Base-by-base conservation (phyloP, 2,888 invertebrate species). In the Trilocha varians region DNA sequence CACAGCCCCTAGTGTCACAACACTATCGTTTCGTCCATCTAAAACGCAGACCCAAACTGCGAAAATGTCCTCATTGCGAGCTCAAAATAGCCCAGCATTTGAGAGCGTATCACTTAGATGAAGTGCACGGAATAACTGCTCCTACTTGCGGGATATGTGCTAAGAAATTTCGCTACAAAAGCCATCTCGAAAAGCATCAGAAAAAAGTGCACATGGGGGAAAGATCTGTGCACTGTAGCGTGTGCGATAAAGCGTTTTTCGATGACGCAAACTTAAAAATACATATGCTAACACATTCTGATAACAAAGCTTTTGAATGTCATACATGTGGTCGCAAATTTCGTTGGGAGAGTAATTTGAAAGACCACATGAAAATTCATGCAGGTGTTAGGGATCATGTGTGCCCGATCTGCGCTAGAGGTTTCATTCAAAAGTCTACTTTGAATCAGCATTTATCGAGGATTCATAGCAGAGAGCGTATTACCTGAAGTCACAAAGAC, bases 201-300 rank as follows among this genome's bases (percentile, higher is more conserved):
- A 66, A 65, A 43, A 65, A 63, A 18, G 63, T 64, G 0, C 77
- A 77, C 15, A 70, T 76, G 70, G 65, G 65, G 0, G 72, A 70
- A 34, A 70, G 54, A 44, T 79, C 66, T 16, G 70, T 71, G 11
- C 63, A 62, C 14, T 88, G 88, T 45, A 57, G 70, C 5, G 52
- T 83, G 0, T 88, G 89, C 49, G 66, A 76, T n/a, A 87, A 82
- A 50, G 66, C 59, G 1, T 88, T 88, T 45, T 72, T 70, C 15
- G 56, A 64, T 16, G 54, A 59, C 2, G 33, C 58, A 0, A 59
- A 63, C 39, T 49, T 78, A 17, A 56, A 46, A 9, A 46, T 52
- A 6, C 69, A 70, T 15, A 55, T 62, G 60, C 13, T 49, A 0
- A 55, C 53, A 3, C 68, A 69, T 44, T 52, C 57, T 1, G 46